Evolutionary conservation across 2,113 vertebrate genomes (phyloP).

Genomic region (Ophiodon elongatus): DNA sequence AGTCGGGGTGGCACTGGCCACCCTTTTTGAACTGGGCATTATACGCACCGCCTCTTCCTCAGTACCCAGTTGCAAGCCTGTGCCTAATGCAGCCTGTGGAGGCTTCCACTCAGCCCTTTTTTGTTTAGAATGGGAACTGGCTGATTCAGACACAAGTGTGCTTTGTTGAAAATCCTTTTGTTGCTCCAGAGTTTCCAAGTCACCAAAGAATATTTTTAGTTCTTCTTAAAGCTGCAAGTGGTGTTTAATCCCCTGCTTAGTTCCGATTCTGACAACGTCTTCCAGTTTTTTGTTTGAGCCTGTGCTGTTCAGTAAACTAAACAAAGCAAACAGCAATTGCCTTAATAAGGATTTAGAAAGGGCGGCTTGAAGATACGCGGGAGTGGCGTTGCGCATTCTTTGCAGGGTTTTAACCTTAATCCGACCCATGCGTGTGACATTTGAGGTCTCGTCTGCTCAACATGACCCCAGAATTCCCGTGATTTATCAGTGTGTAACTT

Average conservation of each 20-base stretch:
- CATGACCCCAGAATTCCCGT: conserved; percentile 4
- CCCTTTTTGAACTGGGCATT: background rate
- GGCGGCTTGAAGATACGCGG: background rate
- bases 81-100: background rate
- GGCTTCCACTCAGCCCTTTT: background rate
- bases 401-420: conserved; percentile 13
- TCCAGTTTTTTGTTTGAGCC: background rate
- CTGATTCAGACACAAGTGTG: background rate
- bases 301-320: background rate
- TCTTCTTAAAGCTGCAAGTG: background rate
- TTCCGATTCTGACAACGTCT: background rate
- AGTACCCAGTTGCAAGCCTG: background rate
- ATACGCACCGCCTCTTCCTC: background rate
- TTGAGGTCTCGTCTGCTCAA: background rate
- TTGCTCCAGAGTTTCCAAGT: background rate
- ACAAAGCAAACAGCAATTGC: background rate
- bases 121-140: background rate
- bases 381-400: background rate
- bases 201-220: background rate
- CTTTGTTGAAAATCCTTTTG: background rate
- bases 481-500: conserved; percentile 21
- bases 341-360: conserved; percentile 2
- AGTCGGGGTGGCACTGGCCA: no score
- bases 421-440: conserved; percentile 13
- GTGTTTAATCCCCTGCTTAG: background rate